A percentile compares a stretch with the other conserved stretches of the same genome.
Evolutionary conservation across 2,113 vertebrate genomes (phyloP).

Genomic region (Chloroceryle aenea): DNA sequence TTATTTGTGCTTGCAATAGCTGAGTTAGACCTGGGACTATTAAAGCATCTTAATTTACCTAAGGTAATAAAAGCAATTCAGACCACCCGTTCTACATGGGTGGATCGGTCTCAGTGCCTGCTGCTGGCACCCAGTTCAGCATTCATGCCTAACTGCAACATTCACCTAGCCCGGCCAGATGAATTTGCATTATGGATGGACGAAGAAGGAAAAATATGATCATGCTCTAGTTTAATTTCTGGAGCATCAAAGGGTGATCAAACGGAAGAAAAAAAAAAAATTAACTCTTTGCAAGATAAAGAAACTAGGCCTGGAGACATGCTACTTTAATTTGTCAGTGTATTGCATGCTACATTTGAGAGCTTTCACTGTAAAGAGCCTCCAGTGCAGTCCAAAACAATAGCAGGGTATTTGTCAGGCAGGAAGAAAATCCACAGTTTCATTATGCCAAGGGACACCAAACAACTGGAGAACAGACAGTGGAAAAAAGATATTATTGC

Average conservation of each 20-base stretch:
- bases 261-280: neutral
- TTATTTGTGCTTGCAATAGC: neutral
- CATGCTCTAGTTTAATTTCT: neutral
- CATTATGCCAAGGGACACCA: neutral
- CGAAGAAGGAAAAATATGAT: neutral
- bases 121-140: neutral
- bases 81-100: neutral
- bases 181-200: neutral
- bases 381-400: conserved; percentile 12
- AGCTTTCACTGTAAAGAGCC: neutral
- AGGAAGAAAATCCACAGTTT: conserved; percentile 10
- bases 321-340: neutral
- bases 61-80: neutral
- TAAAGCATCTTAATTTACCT: neutral
- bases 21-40: neutral
- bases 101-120: neutral
- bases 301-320: neutral
- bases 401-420: neutral
- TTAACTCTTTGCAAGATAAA: neutral
- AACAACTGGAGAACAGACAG: conserved; percentile 17
- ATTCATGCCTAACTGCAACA: neutral
- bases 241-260: neutral
- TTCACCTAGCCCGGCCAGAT: neutral
- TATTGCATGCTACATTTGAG: rapidly evolving
- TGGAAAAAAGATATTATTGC: neutral